Evolutionary conservation across 2,888 invertebrate species (phyloP).

Genomic region (Drosophila falleni): DNA sequence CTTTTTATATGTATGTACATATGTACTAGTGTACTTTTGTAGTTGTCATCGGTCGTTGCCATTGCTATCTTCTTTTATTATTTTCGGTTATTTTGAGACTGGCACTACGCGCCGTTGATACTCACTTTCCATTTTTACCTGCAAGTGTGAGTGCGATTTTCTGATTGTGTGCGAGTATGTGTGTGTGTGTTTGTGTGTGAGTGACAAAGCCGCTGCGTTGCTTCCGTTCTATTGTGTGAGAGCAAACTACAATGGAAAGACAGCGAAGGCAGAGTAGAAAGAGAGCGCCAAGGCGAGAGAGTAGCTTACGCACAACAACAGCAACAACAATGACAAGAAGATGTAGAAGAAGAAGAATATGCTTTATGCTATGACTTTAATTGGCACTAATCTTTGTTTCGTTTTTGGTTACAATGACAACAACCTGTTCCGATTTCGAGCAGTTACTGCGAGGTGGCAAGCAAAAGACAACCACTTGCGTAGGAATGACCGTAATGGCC

Average conservation of each 20-base stretch:
- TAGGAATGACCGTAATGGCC: slow-evolving; percentile 92
- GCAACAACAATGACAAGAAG: slow-evolving; percentile 18
- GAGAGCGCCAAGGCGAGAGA: slow-evolving; percentile 17
- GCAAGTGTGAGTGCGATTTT: slow-evolving; percentile 47
- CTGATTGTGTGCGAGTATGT: slow-evolving; percentile 31
- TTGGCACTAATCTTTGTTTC: slow-evolving; percentile 75
- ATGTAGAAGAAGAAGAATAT: slow-evolving; percentile 35
- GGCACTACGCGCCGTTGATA: slow-evolving; percentile 37
- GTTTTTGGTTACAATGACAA: slow-evolving; percentile 75
- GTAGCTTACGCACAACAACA: slow-evolving; percentile 63
- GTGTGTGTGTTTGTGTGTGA: slow-evolving; percentile 34
- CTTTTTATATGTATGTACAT: slow-evolving; percentile 8
- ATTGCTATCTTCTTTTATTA: slow-evolving; percentile 70
- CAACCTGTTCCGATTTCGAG: slow-evolving; percentile 71
- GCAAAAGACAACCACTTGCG: slow-evolving; percentile 85
- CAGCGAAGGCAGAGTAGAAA: neutral
- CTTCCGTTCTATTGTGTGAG: slow-evolving; percentile 77
- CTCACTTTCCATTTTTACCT: slow-evolving; percentile 80
- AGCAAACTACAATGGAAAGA: slow-evolving; percentile 32
- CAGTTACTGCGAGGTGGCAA: slow-evolving; percentile 85
- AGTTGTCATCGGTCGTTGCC: slow-evolving; percentile 73
- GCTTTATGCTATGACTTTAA: slow-evolving; percentile 67
- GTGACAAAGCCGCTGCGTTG: slow-evolving; percentile 69
- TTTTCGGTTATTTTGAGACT: slow-evolving; percentile 65
- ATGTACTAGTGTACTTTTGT: slow-evolving; percentile 36